Base-by-base conservation (phyloP, 2,888 invertebrate genomes). In the Mycalesis mineus region DNA sequence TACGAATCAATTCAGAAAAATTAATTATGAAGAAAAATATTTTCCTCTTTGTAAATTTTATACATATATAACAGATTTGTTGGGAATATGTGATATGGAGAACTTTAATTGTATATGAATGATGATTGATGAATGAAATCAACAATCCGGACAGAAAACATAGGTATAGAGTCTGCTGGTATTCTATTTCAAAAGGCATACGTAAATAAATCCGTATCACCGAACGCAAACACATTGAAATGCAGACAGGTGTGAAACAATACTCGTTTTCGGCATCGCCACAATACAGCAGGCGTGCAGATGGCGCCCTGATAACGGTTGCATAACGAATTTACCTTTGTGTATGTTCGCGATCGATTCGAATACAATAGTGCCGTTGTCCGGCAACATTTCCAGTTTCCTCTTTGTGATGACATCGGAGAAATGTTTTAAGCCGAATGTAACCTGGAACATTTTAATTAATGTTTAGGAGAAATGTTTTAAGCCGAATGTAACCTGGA, bases 331-430 rank as follows among this genome's bases (percentile, higher is more conserved):
- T 55, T 72, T 80, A 91, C 91, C 91, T 85, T 94, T 93, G 84
- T 96, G 95, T 83, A 97, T 96, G 77, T 94, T 94, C 77, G 96
- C 95, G 68, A 98, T 95, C 56, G 95, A 96, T 84, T 98, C 98
- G 78, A 98, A 91, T 64, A 98, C 96, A 72, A 98, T 95, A 50
- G 97, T 97, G 63, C 97, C 97, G 83, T 97, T 97, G 64, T 97
- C 97, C 2, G 97, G 96, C 70, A 98, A 90, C 92, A 98, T 96
- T 90, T 97, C 97, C 74, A 97, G 91, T 84, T 96, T 97, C 82
- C 96, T 94, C 87, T 97, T 97, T 61, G 95, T 93, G 68, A 98
- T 96, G 62, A 97, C 97, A 90, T 97, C 97, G 71, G 95, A 93
- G 83, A 98, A 96, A 88, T 97, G 97, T 77, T 95, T 94, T 67